Percentiles rank a stretch among this genome's conserved stretches.
Conservation (phyloP, 2,888 invertebrate genomes). For the Eristalis pertinax region DNA sequence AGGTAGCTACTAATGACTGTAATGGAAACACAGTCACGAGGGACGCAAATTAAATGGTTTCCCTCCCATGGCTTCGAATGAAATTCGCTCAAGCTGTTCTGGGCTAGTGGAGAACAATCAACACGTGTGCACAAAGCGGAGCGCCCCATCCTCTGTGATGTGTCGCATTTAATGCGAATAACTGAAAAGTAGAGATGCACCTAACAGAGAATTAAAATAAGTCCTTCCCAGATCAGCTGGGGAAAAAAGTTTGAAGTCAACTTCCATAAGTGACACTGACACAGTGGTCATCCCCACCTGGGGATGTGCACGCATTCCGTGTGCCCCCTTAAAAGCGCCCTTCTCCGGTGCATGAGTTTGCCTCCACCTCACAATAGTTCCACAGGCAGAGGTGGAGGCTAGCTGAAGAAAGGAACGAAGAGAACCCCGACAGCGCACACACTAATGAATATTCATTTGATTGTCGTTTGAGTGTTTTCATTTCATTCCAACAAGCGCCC, state of each 20-base stretch:
- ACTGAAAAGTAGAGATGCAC: too few relatives aligned
- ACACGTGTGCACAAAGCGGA: neutral
- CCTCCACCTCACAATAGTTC: neutral
- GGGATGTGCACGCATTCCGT: neutral
- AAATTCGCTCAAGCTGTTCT: conserved; percentile 10
- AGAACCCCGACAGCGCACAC: neutral
- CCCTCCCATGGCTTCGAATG: neutral
- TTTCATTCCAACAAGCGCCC: conserved; percentile 13
- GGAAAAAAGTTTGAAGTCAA: neutral
- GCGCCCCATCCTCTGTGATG: neutral
- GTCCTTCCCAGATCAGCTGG: neutral
- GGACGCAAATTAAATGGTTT: neutral
- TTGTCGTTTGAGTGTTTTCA: conserved; percentile 35
- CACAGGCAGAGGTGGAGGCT: neutral
- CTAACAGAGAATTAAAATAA: neutral
- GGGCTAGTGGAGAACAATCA: conserved; percentile 12
- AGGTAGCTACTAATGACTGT: neutral
- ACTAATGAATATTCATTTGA: conserved; percentile 56
- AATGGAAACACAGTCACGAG: neutral
- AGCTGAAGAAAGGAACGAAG: conserved; percentile 2
- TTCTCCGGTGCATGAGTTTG: neutral
- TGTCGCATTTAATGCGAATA: too few relatives aligned
- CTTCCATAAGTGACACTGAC: neutral
- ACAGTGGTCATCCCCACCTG: neutral
- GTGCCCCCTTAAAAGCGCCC: neutral